Evolutionary conservation across 2,888 invertebrate species (phyloP).

Genomic region (Cetonia aurata): DNA sequence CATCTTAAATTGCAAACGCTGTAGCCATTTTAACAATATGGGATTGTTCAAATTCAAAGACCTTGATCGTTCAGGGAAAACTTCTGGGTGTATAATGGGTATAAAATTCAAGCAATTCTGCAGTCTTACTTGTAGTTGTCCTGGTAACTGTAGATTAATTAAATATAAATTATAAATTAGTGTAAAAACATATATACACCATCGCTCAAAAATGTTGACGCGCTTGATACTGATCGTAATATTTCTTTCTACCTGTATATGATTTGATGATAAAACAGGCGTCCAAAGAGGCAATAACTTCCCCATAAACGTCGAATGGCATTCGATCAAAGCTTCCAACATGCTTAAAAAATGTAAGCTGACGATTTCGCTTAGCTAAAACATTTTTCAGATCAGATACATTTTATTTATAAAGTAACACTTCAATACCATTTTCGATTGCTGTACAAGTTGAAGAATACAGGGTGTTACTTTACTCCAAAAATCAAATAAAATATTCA

Average conservation of each 20-base stretch:
- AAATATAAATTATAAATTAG: constrained; percentile 2
- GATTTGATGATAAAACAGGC: constrained; percentile 93
- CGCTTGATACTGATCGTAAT: no score
- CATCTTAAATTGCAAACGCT: constrained; percentile 96
- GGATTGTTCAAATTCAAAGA: constrained; percentile 67
- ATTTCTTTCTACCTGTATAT: constrained; percentile 74
- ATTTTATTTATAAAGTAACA: background rate
- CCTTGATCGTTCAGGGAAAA: constrained; percentile 65
- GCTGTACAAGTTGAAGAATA: constrained; percentile 90
- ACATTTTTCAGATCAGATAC: constrained; percentile 26
- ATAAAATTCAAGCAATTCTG: constrained; percentile 90
- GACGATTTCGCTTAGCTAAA: constrained; percentile 95
- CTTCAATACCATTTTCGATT: constrained; percentile 86
- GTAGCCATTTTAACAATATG: constrained; percentile 84
- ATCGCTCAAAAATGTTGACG: no score
- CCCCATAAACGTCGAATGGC: constrained; percentile 91
- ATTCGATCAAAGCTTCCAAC: constrained; percentile 94
- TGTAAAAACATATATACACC: background rate
- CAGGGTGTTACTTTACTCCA: constrained; percentile 99
- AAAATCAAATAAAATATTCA: constrained; percentile 93
- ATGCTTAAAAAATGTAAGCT: constrained; percentile 96
- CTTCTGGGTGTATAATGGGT: constrained; percentile 69
- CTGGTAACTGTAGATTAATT: constrained; percentile 78
- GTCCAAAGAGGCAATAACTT: constrained; percentile 96
- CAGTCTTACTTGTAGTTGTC: constrained; percentile 87